phyloP scores from a whole-genome alignment of 2,113 vertebrate species.

The Ciconia boyciana region DNA sequence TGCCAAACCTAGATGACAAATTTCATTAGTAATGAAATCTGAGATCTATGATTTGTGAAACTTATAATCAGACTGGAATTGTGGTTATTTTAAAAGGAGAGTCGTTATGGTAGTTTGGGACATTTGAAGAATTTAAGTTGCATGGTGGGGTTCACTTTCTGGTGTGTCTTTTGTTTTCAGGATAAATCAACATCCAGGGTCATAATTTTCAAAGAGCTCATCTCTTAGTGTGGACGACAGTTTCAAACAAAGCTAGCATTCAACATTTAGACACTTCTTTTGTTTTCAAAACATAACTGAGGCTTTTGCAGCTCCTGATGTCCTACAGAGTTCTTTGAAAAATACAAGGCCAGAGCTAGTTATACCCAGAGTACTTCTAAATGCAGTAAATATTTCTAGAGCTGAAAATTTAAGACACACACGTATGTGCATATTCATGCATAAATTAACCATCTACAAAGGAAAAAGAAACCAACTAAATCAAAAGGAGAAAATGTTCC shows the following conservation, averaged over 20 bases:
- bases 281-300: neutral
- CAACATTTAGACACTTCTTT: neutral
- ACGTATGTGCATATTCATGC: neutral
- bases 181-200: neutral
- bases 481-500: conserved; percentile 6
- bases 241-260: neutral
- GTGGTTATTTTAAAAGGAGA: conserved; percentile 29
- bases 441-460: conserved; percentile 11
- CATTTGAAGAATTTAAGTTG: conserved; percentile 17
- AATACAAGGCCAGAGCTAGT: neutral
- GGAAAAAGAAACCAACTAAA: conserved; percentile 2
- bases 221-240: neutral
- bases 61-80: conserved; percentile 59
- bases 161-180: neutral
- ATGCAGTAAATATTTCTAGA: neutral
- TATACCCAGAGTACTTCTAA: neutral
- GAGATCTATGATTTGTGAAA: conserved; percentile 68
- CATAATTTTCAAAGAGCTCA: neutral
- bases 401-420: neutral
- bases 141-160: neutral
- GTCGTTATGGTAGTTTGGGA: neutral
- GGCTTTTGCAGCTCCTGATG: neutral
- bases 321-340: neutral
- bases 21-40: conserved; percentile 76
- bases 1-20: conserved; percentile 67